Conservation (phyloP, 2,888 invertebrate species). For the Antitype chi region DNA sequence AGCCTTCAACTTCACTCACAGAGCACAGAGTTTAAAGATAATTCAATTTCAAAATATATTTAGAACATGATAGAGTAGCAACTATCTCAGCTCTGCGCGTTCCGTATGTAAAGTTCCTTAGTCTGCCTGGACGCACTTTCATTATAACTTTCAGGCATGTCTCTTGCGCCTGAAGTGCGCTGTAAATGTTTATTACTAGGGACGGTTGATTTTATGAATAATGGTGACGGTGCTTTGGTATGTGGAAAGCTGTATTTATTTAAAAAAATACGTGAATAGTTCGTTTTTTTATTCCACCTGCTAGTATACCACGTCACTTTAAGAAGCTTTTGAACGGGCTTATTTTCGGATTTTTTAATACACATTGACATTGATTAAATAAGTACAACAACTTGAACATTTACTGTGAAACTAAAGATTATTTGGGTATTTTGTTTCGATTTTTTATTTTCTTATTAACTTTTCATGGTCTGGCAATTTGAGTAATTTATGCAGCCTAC, state of each 20-base stretch:
- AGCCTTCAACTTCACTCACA: background rate
- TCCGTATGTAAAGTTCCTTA: conserved; percentile 44
- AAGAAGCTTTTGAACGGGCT: background rate
- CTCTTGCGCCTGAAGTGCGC: conserved; percentile 7
- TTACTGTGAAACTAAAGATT: too few relatives aligned
- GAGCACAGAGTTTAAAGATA: background rate
- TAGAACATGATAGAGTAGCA: conserved; percentile 17
- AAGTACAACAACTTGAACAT: too few relatives aligned
- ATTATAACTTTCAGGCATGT: conserved; percentile 44
- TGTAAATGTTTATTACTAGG: conserved; percentile 32
- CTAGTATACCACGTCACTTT: background rate
- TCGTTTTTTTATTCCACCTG: background rate
- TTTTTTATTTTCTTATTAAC: too few relatives aligned
- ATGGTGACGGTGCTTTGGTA: conserved; percentile 1
- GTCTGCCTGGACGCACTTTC: conserved; percentile 36
- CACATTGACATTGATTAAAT: too few relatives aligned
- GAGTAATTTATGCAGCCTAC: too few relatives aligned
- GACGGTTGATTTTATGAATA: conserved; percentile 31
- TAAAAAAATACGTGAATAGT: background rate
- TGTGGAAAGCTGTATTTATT: background rate
- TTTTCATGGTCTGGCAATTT: too few relatives aligned
- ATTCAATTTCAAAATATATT: conserved; percentile 36
- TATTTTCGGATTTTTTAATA: too few relatives aligned
- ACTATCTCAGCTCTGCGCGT: conserved; percentile 18
- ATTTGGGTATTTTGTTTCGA: too few relatives aligned